Base-by-base conservation (phyloP, 2,113 vertebrate species). In the Sterrhoptilus dennistouni region DNA sequence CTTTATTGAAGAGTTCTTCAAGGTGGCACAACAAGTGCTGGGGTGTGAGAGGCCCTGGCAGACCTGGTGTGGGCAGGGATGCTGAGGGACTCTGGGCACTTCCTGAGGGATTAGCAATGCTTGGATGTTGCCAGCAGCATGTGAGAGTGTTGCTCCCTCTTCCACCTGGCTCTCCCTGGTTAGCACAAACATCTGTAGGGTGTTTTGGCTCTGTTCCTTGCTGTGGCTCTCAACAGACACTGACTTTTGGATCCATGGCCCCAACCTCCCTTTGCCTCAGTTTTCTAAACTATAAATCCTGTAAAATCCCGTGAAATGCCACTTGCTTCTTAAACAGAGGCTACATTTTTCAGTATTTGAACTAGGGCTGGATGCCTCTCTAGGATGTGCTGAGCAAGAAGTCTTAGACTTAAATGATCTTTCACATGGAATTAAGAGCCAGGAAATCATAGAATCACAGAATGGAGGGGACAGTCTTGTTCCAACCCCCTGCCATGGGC, bases 181-280 rank as follows among this genome's bases (percentile, higher is more conserved):
- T 14, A 11, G 38, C 12, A 13, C n/a, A 9, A 10, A 14, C 3
- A 7, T 0, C 0, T n/a, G 18, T 5, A 14, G 47, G 18, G 6
- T 12, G 14, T 27, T n/a, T 35, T 3, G 1, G 54, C 45, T 59
- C 45, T 1, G 2, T 9, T 72, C 40, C 28, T 50, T 31, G 33
- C 24, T 74, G 40, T 80, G 36, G 14, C 5, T 13, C 54, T 56
- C 35, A 24, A 9, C 49, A n/a, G 22, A 13, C 17, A 1, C 2
- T 21, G 45, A 17, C 38, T 53, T 50, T 6, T 36, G 59, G 47
- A 27, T 10, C 14, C 59, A 8, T 10, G 11, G 14, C 6, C 12
- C 24, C 44, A 70, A 3, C 3, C 5, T 35, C 25, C 13, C 3
- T 22, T 56, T 85, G 53, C 31, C 28, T 88, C 56, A 9, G 12